phyloP scores from a whole-genome alignment of 2,888 invertebrate genomes.

The Germaria angustata region DNA sequence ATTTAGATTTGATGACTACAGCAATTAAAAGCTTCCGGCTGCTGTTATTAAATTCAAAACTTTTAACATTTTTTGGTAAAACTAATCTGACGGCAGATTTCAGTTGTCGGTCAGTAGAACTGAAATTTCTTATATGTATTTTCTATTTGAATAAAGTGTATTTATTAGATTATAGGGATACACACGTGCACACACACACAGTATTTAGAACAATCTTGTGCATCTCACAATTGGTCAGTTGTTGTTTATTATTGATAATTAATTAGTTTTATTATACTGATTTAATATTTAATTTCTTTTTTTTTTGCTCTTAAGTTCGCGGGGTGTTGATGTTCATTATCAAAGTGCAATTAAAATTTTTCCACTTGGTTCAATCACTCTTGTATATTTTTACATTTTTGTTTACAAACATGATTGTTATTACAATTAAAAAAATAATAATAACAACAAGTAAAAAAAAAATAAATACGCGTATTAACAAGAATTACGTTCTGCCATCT shows the following conservation, averaged over 20 bases:
- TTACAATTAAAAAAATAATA: not conserved
- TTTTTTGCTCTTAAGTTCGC: slow-evolving; percentile 42
- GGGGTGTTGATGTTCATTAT: slow-evolving; percentile 58
- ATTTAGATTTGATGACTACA: too few relatives aligned
- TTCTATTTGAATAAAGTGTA: too few relatives aligned
- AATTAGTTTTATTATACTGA: slow-evolving; percentile 11
- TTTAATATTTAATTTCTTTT: not conserved
- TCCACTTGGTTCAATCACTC: slow-evolving; percentile 52
- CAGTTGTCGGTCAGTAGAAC: too few relatives aligned
- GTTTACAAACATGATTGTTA: slow-evolving; percentile 20
- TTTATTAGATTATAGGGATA: too few relatives aligned
- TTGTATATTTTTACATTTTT: slow-evolving; percentile 46
- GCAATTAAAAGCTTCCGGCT: too few relatives aligned
- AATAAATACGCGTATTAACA: not conserved
- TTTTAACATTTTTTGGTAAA: too few relatives aligned
- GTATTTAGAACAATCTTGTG: not conserved
- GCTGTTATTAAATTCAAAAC: too few relatives aligned
- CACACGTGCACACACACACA: too few relatives aligned
- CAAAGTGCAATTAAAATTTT: slow-evolving; percentile 59
- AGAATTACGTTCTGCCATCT: slow-evolving; percentile 1
- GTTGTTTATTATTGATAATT: slow-evolving; percentile 46
- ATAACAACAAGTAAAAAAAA: not conserved
- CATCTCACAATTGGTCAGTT: not conserved
- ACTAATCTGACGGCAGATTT: too few relatives aligned
- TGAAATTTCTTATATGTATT: too few relatives aligned